Base-by-base conservation (phyloP, 2,797 vertebrate species). In the Centroberyx gerrardi region DNA sequence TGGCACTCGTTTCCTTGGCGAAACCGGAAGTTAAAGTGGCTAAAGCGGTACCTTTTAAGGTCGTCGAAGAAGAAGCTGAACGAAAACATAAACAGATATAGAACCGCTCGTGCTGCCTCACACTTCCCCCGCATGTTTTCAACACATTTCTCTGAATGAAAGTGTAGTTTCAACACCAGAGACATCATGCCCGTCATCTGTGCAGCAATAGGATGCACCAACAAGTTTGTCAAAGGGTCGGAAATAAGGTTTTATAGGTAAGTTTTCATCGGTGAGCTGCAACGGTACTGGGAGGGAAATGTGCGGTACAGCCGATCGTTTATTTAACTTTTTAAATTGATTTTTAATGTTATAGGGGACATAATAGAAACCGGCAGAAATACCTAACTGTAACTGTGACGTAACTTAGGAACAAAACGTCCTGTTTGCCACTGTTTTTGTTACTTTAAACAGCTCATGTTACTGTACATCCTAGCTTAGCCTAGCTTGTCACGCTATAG, bases 231-330 rank as follows among this genome's bases (percentile, higher is more conserved):
- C 0, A 96, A 96, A 87, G 95, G 95, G 1, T 96, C 95, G 2
- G 94, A 95, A 68, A 95, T 96, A 27, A 55, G 95, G 18, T 96
- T 96, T 89, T 96, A 96, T 82, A 90, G 95, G 95, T 96, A 82
- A 60, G 88, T 82, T 60, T 40, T 44, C 5, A 48, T 5, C 1
- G 28, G 27, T 28, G 12, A n/a, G 28, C 46, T 28, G 28, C 6
- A 22, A 22, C 22, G 22, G 1, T 22, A 22, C 22, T 22, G 22
- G 22, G 1, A 1, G 22, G 22, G 22, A 22, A 22, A 1, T 22
- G 22, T 22, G 22, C 22, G 22, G 22, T 22, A 22, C 22, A 22
- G 22, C 22, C 22, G 22, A 22, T 22, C 22, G 22, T 22, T 22
- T 22, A 1, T 22, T 22, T 22, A 22, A 22, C 22, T 22, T 22